These are phyloP conservation scores for Neofelis nebulosa DNA, from an alignment of 2,113 vertebrate species.

Conservation along the genomic window DNA sequence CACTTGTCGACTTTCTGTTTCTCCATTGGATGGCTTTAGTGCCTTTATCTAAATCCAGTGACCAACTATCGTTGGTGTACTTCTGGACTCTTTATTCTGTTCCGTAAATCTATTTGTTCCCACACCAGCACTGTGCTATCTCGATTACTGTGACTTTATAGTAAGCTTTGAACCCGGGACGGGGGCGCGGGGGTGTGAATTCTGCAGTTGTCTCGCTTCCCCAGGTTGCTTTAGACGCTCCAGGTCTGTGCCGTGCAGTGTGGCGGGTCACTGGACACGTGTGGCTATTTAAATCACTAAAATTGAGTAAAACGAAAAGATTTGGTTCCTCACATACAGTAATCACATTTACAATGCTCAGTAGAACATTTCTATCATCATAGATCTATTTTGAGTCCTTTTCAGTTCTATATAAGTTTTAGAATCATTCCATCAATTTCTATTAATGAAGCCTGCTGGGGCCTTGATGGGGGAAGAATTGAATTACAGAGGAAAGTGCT, in stretches of 20 bases:
- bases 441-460: constrained; percentile 40
- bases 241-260: accelerated
- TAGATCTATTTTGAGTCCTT: constrained; percentile 8
- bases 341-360: background rate
- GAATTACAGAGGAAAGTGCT: background rate
- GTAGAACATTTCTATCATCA: background rate
- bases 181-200: accelerated
- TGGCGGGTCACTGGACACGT: background rate
- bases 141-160: accelerated
- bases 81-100: background rate
- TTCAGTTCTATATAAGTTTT: background rate
- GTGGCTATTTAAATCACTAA: background rate
- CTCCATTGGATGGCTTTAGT: background rate
- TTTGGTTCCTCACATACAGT: background rate
- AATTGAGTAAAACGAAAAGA: background rate
- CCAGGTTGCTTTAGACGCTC: background rate
- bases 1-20: background rate
- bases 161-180: background rate
- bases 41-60: background rate
- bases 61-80: accelerated
- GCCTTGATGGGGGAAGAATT: background rate
- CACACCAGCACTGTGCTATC: accelerated
- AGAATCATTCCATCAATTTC: constrained; percentile 46
- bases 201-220: accelerated
- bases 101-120: accelerated